Percentiles rank a stretch among this genome's conserved stretches.
phyloP scores from a whole-genome alignment of 2,888 invertebrate genomes.

The Deladenus siricidicola region DNA sequence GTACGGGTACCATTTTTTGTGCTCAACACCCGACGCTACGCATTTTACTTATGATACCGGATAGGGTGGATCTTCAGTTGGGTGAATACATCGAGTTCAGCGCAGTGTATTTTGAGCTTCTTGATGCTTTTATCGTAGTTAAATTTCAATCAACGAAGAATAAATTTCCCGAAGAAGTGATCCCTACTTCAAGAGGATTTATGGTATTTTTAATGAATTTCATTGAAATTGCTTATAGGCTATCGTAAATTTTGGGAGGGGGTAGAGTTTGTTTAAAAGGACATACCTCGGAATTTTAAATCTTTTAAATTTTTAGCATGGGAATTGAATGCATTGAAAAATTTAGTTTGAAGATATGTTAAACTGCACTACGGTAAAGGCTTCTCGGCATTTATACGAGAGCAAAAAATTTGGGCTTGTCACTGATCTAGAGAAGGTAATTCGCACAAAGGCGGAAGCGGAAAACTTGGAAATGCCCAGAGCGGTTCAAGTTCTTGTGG shows the following conservation, averaged over 20 bases:
- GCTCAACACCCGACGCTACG: not conserved
- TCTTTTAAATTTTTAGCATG: too few species aligned
- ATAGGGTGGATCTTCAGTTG: not conserved
- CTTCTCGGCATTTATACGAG: not conserved
- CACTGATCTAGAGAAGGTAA: not conserved
- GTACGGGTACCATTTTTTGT: not conserved
- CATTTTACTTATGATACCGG: not conserved
- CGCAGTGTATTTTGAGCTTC: not conserved
- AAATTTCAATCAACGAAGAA: not conserved
- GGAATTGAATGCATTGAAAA: too few species aligned
- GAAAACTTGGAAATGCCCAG: not conserved
- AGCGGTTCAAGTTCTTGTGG: not conserved
- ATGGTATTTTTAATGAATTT: not conserved
- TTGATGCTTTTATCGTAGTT: not conserved
- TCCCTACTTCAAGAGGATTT: not conserved
- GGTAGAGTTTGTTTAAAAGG: too few species aligned
- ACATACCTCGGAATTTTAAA: too few species aligned
- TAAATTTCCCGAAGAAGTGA: not conserved
- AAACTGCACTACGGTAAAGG: not conserved
- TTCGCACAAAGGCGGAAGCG: not conserved
- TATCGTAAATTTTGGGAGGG: too few species aligned
- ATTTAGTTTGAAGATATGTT: not conserved
- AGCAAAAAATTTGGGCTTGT: slow-evolving; percentile 1
- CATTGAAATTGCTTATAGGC: too few species aligned
- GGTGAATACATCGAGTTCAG: not conserved